These are phyloP conservation scores for Darevskia mixta DNA, from an alignment of 2,797 vertebrate species.

Conservation along the genomic window DNA sequence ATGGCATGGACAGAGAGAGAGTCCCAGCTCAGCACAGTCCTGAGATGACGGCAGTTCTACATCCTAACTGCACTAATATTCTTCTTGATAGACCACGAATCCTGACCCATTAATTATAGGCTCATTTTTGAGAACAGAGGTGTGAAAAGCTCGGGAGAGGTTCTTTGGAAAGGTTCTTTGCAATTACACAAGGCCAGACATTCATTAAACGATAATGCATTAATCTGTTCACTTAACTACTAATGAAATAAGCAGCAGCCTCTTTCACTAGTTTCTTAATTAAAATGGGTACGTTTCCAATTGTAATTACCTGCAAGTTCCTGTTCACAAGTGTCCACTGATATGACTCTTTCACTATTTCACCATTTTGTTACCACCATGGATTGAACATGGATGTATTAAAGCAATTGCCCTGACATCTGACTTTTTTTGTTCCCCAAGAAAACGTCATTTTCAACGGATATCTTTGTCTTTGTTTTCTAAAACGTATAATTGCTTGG, in stretches of 20 bases:
- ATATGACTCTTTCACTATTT: constrained; percentile 16
- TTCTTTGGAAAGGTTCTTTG: neutral
- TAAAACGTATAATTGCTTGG: neutral
- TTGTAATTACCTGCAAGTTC: constrained; percentile 1
- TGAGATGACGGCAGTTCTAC: neutral
- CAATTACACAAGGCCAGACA: constrained; percentile 31
- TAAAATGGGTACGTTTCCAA: neutral
- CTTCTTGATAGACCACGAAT: neutral
- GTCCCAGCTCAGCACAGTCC: neutral
- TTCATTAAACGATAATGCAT: constrained; percentile 30
- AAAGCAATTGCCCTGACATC: neutral
- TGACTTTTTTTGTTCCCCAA: neutral
- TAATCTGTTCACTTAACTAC: constrained; percentile 49
- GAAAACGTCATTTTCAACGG: neutral
- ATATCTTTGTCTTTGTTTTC: neutral
- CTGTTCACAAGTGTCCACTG: neutral
- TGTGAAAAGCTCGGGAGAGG: constrained; percentile 1
- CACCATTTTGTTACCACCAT: constrained; percentile 7
- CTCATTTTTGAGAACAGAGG: neutral
- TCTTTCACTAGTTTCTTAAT: constrained; percentile 27
- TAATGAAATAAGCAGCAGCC: constrained; percentile 47
- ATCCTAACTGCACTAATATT: neutral
- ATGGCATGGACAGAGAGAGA: neutral
- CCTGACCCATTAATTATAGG: neutral
- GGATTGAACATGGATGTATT: neutral